Evolutionary conservation across 2,113 vertebrate genomes (phyloP), one percentile per base, ranked within the genome.

Genomic region (Piaya cayana): DNA sequence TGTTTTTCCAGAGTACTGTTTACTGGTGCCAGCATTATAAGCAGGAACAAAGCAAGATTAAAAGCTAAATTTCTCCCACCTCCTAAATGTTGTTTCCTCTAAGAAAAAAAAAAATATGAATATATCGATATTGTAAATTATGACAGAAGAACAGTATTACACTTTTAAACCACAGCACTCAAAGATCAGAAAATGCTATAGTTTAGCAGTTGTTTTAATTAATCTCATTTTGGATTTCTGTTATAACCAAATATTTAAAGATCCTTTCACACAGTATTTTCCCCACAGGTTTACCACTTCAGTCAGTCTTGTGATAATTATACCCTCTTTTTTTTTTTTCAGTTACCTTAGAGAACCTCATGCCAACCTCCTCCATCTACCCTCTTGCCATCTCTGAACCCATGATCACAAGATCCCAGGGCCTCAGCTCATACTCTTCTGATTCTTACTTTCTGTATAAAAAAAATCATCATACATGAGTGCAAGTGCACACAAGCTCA

Each of bases 61-160:
- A 64, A 86, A 30, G 18, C 3, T 27, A 49, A 12, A 19, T 34
- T 47, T 39, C 20, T 32, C 47, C 4, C 1, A 0, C 1, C 1
- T 6, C 20, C 22, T 8, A 7, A 34, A 45, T 9, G 5, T 26
- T 67, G 15, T 65, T 59, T 82, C 11, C 16, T 77, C 30, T 20
- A 34, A 25, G 9, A 6, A 50, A 72, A 47, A 65, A 65, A 81
- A 68, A 11, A 82, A 20, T 43, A 45, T 82, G 29, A 83, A 12
- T 76, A 21, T 13, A 6, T 77, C 42, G 65, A 32, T 17, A 34
- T 11, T 49, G 30, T 34, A 83, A 83, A 8, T 77, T 88, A 87
- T 1, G 11, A 87, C 21, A 87, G 10, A 89, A 78, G 15, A 85
- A 81, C 43, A 60, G 82, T 43, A 78, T 43, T 78, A 78, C 16